A percentile compares a stretch with the other conserved stretches of the same genome.
These are phyloP conservation scores for Toxotes jaculatrix DNA, from an alignment of 2,113 vertebrate genomes.

Conservation along the genomic window DNA sequence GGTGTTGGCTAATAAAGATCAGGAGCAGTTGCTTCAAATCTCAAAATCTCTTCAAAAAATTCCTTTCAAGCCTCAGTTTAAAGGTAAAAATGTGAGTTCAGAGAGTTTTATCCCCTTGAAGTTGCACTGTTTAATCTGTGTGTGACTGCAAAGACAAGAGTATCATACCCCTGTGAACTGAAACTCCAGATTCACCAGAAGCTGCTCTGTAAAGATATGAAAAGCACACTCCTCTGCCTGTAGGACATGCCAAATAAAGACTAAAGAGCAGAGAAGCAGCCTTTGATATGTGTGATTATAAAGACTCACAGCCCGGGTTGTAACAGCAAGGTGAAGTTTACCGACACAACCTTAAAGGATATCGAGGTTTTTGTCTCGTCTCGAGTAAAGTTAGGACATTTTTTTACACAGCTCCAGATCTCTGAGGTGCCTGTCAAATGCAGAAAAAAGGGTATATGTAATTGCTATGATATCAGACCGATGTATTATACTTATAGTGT, in stretches of 20 bases:
- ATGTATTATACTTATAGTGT: too few species aligned
- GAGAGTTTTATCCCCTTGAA: background rate
- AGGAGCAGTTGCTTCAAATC: background rate
- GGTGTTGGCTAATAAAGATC: background rate
- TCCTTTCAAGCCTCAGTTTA: too few species aligned
- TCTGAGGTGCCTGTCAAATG: background rate
- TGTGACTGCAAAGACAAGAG: background rate
- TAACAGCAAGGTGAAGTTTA: background rate
- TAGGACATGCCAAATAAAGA: background rate
- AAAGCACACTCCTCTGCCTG: background rate
- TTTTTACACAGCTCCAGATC: background rate
- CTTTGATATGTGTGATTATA: background rate
- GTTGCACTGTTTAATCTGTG: background rate
- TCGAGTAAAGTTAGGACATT: too few species aligned
- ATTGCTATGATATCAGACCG: too few species aligned
- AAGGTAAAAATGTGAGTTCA: too few species aligned
- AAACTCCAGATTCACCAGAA: background rate
- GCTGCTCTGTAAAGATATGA: background rate
- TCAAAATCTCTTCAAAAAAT: too few species aligned
- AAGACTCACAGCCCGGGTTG: background rate
- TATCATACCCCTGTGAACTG: background rate
- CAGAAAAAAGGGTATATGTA: too few species aligned
- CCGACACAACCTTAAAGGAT: background rate
- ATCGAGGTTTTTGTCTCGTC: background rate
- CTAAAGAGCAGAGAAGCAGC: background rate